Evolutionary conservation across 2,888 invertebrate species (phyloP).

Genomic region (Furcula furcula): DNA sequence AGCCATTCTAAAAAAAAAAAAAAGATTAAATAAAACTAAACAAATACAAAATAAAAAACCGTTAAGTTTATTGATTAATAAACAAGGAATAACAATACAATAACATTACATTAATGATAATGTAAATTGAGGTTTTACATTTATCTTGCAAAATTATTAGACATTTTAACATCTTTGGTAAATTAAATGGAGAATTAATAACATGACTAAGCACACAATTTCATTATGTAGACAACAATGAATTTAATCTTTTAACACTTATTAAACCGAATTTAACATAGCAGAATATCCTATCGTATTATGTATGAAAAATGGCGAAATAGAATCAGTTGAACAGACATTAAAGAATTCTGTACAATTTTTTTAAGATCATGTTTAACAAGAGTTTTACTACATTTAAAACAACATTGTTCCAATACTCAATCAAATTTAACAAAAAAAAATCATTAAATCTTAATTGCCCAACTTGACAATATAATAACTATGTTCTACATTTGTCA

Average conservation of each 20-base stretch:
- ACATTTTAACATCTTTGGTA: slow-evolving; percentile 10
- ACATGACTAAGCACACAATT: slow-evolving; percentile 11
- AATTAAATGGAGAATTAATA: slow-evolving; percentile 35
- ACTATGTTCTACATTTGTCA: slow-evolving; percentile 42
- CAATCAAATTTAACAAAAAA: slow-evolving; percentile 4
- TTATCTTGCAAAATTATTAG: slow-evolving; percentile 19
- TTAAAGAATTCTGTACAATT: too few species aligned
- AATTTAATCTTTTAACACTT: not conserved
- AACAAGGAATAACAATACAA: slow-evolving; percentile 27
- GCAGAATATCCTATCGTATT: too few species aligned
- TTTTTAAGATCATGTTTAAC: too few species aligned
- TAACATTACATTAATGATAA: slow-evolving; percentile 25
- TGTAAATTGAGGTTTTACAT: slow-evolving; percentile 1
- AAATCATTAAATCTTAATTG: slow-evolving; percentile 6
- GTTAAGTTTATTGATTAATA: slow-evolving; percentile 53
- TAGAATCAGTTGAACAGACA: too few species aligned
- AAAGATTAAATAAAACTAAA: slow-evolving; percentile 55
- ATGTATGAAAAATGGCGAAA: too few species aligned
- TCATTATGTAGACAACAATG: slow-evolving; percentile 6
- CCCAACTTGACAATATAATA: slow-evolving; percentile 14
- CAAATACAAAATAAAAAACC: slow-evolving; percentile 51
- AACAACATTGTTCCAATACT: slow-evolving; percentile 17
- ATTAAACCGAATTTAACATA: too few species aligned
- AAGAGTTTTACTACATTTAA: too few species aligned
- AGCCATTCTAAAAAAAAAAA: slow-evolving; percentile 92